Evolutionary conservation across 2,113 vertebrate genomes (phyloP).

Genomic region (Tauraco erythrolophus): DNA sequence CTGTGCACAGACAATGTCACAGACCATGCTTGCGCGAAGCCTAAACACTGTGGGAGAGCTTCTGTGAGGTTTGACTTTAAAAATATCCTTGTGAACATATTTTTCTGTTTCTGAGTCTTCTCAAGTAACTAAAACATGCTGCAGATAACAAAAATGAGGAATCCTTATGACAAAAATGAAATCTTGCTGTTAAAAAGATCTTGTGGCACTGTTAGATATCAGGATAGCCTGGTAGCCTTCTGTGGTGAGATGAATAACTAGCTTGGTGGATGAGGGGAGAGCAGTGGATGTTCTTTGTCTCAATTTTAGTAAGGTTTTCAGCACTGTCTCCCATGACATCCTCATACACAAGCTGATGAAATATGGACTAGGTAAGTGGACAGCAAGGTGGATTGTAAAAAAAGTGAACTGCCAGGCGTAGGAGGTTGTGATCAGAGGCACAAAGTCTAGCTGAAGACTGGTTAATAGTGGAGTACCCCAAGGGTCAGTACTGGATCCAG

Average conservation of each 20-base stretch:
- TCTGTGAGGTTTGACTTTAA: not conserved
- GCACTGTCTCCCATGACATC: not conserved
- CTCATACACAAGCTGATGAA: not conserved
- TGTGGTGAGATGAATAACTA: not conserved
- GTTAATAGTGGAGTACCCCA: not conserved
- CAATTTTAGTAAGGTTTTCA: not conserved
- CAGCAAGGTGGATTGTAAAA: not conserved
- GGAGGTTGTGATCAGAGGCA: not conserved
- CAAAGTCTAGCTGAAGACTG: not conserved
- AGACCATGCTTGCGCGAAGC: not conserved
- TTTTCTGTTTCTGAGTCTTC: not conserved
- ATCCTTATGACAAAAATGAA: not conserved
- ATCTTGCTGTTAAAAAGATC: not conserved
- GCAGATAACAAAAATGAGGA: not conserved
- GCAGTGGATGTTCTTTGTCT: not conserved
- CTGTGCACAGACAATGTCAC: not conserved
- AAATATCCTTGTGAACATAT: not conserved
- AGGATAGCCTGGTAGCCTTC: not conserved
- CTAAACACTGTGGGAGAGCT: not conserved
- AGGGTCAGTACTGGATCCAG: not conserved
- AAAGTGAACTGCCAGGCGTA: not conserved
- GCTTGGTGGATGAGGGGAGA: not conserved
- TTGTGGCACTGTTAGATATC: not conserved
- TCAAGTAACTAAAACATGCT: not conserved
- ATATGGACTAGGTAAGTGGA: not conserved